Base-by-base conservation (phyloP, 2,113 vertebrate species). In the Antigone vipio region DNA sequence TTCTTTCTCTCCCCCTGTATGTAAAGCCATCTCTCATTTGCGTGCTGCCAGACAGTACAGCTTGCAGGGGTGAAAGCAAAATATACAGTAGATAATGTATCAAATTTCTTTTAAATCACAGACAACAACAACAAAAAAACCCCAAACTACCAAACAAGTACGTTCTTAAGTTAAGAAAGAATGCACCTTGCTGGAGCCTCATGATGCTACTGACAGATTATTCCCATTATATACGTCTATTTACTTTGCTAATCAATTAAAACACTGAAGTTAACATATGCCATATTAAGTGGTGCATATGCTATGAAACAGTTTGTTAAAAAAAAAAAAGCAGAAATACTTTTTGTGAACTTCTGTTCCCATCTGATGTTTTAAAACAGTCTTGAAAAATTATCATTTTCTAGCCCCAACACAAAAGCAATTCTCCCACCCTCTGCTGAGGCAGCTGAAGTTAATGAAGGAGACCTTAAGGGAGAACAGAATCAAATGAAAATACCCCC, bases 201-300 rank as follows among this genome's bases (percentile, higher is more conserved):
- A 77, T 63, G 92, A 94, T 91, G 93, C 49, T 90, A 63, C 93
- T 96, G 96, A 94, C 95, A 97, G 95, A 97, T 97, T 92, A 97
- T 95, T 92, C 97, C 90, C 82, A 93, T 97, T 97, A 93, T 91
- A 97, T 96, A 94, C 14, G 0, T 96, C 96, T 97, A 95, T 98
- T 98, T 98, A 96, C 88, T 98, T 96, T 88, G 94, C 90, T 97
- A 98, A 97, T 98, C 97, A 98, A 97, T 97, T 97, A 97, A 98
- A 97, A 97, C 91, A 97, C 96, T 98, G 95, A 97, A 97, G 96
- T 94, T 97, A 98, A 94, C 97, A 97, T 97, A 97, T 98, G 97
- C 95, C 94, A 97, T 96, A 97, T 97, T 98, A 97, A 97, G 90
- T 96, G 94, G 88, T 97, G 67, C 97, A 97, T 98, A 98, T 97